Evolutionary conservation across 2,113 vertebrate species (phyloP).

Genomic region (Vulpes ferrilata): DNA sequence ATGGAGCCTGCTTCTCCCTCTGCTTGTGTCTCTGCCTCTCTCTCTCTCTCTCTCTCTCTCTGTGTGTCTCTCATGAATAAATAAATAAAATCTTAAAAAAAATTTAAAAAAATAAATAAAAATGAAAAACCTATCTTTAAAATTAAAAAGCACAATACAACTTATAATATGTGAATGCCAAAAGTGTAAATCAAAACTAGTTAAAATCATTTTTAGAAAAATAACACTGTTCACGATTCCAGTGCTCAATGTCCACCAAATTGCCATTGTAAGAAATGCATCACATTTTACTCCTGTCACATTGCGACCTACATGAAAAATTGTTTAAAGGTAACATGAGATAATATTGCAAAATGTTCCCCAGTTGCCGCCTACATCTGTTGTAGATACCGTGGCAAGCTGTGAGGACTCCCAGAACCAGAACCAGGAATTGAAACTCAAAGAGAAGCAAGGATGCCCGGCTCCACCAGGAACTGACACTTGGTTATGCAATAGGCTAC

Average conservation of each 20-base stretch:
- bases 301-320: neutral
- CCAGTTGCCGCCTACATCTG: neutral
- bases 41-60: too few relatives aligned
- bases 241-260: neutral
- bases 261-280: neutral
- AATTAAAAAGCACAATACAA: slow-evolving; percentile 15
- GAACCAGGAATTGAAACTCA: slow-evolving; percentile 41
- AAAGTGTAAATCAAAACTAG: slow-evolving; percentile 40
- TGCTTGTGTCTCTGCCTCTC: too few relatives aligned
- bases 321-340: neutral
- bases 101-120: neutral
- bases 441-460: neutral
- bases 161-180: neutral
- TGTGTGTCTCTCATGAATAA: too few relatives aligned
- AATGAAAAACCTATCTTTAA: slow-evolving; percentile 31
- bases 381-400: neutral
- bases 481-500: neutral
- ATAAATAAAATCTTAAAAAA: too few relatives aligned
- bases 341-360: neutral
- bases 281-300: neutral
- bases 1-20: too few relatives aligned
- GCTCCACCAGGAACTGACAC: neutral
- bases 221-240: neutral
- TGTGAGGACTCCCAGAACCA: neutral
- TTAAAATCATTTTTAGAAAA: slow-evolving; percentile 44